These are phyloP conservation scores for Lottia gigantea DNA, from an alignment of 2,888 invertebrate species.

Conservation along the genomic window DNA sequence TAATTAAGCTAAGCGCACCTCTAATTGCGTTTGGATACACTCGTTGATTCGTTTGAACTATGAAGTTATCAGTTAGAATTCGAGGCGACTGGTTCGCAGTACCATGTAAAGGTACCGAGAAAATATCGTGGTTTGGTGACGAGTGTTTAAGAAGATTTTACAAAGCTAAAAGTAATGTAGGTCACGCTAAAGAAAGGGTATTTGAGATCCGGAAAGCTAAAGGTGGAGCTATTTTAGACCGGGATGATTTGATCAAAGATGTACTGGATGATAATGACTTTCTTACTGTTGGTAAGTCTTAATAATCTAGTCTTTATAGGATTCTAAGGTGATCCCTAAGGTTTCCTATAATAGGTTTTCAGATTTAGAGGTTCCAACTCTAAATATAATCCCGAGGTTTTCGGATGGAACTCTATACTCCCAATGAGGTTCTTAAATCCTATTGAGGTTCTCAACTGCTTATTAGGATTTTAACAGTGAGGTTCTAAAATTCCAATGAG, in stretches of 20 bases:
- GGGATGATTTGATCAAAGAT: slow-evolving; percentile 71
- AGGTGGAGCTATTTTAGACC: slow-evolving; percentile 74
- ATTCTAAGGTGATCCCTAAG: no score
- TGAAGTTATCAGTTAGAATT: slow-evolving; percentile 73
- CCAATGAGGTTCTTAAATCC: no score
- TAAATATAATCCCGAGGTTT: no score
- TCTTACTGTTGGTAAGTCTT: slow-evolving; percentile 72
- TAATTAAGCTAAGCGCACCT: no score
- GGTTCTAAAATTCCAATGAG: no score
- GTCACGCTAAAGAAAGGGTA: slow-evolving; percentile 46
- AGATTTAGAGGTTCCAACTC: no score
- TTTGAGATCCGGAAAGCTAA: slow-evolving; percentile 73
- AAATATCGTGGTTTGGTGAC: slow-evolving; percentile 72
- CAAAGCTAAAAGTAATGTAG: slow-evolving; percentile 65
- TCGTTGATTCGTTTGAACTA: slow-evolving; percentile 38
- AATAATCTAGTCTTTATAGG: no score
- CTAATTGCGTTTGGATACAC: no score
- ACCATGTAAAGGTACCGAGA: slow-evolving; percentile 71
- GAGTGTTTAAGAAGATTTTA: slow-evolving; percentile 71
- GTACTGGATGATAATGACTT: slow-evolving; percentile 75
- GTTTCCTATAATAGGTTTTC: no score
- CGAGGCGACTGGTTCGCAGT: slow-evolving; percentile 74
- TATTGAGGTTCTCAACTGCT: no score
- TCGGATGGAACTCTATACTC: no score
- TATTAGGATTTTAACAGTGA: no score